Conservation (phyloP, 2,113 vertebrate genomes). For the Larimichthys polyactis region DNA sequence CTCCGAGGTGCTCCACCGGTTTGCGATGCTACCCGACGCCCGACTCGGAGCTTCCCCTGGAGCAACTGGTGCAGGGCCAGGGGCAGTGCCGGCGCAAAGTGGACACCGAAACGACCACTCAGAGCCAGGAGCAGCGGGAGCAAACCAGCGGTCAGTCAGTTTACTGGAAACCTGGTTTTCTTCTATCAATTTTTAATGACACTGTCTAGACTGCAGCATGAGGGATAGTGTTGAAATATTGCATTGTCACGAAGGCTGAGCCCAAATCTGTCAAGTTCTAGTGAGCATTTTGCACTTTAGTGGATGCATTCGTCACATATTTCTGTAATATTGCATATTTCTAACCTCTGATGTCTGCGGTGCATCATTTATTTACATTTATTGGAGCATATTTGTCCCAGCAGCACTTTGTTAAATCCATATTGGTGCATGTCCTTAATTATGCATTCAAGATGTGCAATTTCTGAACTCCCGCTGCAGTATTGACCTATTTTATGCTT, state of each 20-base stretch:
- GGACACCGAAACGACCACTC: slow-evolving; percentile 82
- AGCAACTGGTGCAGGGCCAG: slow-evolving; percentile 91
- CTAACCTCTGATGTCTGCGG: neutral
- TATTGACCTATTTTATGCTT: slow-evolving; percentile 7
- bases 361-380: neutral
- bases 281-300: neutral
- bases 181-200: slow-evolving; percentile 72
- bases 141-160: slow-evolving; percentile 83
- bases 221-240: slow-evolving; percentile 31
- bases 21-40: slow-evolving; percentile 93
- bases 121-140: slow-evolving; percentile 82
- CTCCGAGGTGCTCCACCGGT: slow-evolving; percentile 90
- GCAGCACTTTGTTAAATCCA: neutral
- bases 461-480: neutral
- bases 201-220: slow-evolving; percentile 71
- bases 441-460: neutral
- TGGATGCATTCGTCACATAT: neutral
- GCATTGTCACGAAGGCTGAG: slow-evolving; percentile 55
- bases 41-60: slow-evolving; percentile 91
- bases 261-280: slow-evolving; percentile 25
- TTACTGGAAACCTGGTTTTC: slow-evolving; percentile 51
- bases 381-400: neutral
- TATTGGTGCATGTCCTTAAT: neutral
- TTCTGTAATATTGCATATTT: neutral
- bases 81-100: slow-evolving; percentile 91